Conservation (phyloP, 1,140 invertebrate species). For the Zelostemma sp. region DNA sequence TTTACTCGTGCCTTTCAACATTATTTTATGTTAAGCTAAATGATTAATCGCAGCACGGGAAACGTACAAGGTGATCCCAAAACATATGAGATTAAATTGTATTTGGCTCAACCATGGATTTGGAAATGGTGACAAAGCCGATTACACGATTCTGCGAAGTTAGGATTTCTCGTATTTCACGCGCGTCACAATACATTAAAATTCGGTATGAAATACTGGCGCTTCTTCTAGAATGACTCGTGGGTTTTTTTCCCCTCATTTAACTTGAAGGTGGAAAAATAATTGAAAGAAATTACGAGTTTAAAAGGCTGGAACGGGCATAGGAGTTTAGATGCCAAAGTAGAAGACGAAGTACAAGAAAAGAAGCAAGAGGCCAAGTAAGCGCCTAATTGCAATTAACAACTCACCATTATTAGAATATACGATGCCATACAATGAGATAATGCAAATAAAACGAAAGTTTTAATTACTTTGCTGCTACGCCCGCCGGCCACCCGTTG, state of each 20-base stretch:
- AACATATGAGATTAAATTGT: conserved; percentile 12
- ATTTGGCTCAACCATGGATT: conserved; percentile 13
- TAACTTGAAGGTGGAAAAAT: not conserved
- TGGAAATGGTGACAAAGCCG: not conserved
- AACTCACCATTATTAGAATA: conserved; percentile 70
- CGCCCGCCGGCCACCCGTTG: conserved; percentile 59
- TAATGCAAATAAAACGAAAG: conserved; percentile 71
- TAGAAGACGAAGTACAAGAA: conserved; percentile 16
- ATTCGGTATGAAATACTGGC: no score
- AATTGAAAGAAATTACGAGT: conserved; percentile 6
- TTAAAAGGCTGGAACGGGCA: not conserved
- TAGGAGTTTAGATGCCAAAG: conserved; percentile 11
- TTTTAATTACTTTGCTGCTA: conserved; percentile 69
- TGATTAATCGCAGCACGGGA: not conserved
- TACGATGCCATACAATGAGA: conserved; percentile 68
- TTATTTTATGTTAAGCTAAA: not conserved
- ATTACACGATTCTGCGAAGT: not conserved
- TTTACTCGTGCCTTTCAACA: no score
- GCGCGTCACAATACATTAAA: no score
- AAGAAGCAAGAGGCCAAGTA: conserved; percentile 45
- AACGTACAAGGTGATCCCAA: conserved; percentile 12
- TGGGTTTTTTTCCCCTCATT: not conserved
- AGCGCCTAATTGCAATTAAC: conserved; percentile 69
- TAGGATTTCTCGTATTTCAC: no score
- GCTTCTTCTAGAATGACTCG: not conserved